Conservation (phyloP, 2,113 vertebrate genomes). For the Halichoerus grypus region DNA sequence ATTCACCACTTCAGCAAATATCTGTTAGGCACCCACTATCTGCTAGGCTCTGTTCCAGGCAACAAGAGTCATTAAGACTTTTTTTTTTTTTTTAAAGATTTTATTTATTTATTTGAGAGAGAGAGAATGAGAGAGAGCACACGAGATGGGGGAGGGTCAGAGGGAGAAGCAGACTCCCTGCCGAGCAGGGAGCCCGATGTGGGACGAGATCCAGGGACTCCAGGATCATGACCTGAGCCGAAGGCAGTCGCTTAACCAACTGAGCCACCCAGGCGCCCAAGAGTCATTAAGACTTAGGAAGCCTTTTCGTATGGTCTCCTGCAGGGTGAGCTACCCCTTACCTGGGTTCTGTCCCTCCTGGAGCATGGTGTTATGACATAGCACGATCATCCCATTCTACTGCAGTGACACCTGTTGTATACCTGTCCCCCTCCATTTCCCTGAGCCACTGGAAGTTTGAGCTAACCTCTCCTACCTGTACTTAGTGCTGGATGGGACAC, state of each 20-base stretch:
- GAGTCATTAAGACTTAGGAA: background rate
- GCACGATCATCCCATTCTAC: fast-evolving
- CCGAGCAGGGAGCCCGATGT: no score
- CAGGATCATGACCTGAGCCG: no score
- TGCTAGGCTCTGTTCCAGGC: background rate
- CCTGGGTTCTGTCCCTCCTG: background rate
- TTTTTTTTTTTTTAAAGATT: no score
- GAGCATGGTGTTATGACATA: background rate
- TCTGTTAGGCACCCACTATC: background rate
- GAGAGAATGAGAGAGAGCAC: no score
- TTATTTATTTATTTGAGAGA: no score
- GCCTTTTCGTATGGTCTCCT: background rate
- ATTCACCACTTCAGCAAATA: background rate
- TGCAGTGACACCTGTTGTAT: fast-evolving
- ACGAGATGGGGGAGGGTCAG: no score
- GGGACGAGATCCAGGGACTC: no score
- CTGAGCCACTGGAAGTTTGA: background rate
- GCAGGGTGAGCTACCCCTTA: background rate
- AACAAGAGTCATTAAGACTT: background rate
- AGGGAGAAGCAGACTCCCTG: no score
- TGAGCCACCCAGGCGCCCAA: no score
- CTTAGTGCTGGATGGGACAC: background rate
- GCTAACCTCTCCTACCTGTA: background rate
- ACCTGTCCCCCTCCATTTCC: background rate
- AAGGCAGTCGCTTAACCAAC: no score